Evolutionary conservation across 2,888 invertebrate species (phyloP), one percentile per base, ranked within the genome.

Genomic region (Tanaodytes sp.): DNA sequence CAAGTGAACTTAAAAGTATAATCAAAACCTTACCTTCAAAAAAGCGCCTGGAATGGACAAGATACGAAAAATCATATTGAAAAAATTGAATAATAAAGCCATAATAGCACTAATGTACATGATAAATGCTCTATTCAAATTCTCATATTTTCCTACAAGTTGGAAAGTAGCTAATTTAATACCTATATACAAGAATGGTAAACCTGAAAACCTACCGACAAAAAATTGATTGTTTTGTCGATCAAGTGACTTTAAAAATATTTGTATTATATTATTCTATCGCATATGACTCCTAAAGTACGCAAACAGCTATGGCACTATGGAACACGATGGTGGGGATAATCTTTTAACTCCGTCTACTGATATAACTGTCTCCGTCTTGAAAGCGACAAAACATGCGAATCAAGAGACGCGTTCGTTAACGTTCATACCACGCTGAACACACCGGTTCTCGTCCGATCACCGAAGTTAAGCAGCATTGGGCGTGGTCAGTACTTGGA

Each of bases 231-330:
- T 61, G 11, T 61, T 70, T 4, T 65, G 64, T 12, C 27, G 64
- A 2, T 37, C 61, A 0, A 9, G 19, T 4, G 68, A 65, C 2
- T 19, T 75, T 2, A 58, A 72, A 37, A 77, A 77, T n/a, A n/a
- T n/a, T n/a, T n/a, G n/a, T n/a, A n/a, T n/a, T n/a, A n/a, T n/a
- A n/a, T n/a, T n/a, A n/a, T n/a, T n/a, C n/a, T n/a, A n/a, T n/a
- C n/a, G n/a, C n/a, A n/a, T n/a, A n/a, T n/a, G n/a, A n/a, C n/a
- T n/a, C n/a, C n/a, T n/a, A n/a, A n/a, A n/a, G n/a, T n/a, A n/a
- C n/a, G n/a, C n/a, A n/a, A n/a, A n/a, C n/a, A n/a, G n/a, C n/a
- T n/a, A n/a, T n/a, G n/a, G n/a, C n/a, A n/a, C n/a, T n/a, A n/a
- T n/a, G n/a, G n/a, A n/a, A n/a, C n/a, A n/a, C n/a, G n/a, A n/a